These are phyloP conservation scores for Agelaius phoeniceus DNA, from an alignment of 2,113 vertebrate genomes.

Conservation along the genomic window DNA sequence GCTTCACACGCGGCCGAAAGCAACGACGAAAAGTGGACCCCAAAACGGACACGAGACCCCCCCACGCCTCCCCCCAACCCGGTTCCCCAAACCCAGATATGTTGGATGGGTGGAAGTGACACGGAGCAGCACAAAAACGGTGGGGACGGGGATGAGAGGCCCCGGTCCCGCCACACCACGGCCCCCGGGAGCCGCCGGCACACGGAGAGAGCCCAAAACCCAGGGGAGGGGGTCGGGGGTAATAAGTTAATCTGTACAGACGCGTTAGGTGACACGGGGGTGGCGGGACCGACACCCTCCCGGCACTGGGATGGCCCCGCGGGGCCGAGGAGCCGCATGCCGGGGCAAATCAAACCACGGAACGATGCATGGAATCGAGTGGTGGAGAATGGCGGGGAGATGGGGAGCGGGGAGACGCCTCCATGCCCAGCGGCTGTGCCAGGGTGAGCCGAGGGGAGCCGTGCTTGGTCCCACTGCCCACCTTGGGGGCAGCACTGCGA, in stretches of 20 bases:
- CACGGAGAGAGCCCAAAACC: background rate
- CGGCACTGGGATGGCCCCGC: accelerated
- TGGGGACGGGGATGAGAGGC: accelerated
- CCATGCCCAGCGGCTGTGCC: background rate
- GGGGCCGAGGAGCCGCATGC: background rate
- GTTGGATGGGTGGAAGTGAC: background rate
- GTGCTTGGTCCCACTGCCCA: background rate
- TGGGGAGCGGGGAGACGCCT: background rate
- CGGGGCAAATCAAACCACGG: background rate
- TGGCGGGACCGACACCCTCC: background rate
- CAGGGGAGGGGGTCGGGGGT: background rate
- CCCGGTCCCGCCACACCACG: background rate
- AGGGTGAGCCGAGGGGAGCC: background rate
- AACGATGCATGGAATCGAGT: background rate
- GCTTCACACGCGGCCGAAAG: background rate
- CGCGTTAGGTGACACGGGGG: background rate
- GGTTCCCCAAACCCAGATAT: background rate
- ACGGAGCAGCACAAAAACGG: conserved; percentile 7
- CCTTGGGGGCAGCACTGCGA: background rate
- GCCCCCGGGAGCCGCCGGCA: background rate
- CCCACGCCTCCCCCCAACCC: background rate
- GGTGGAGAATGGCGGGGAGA: background rate
- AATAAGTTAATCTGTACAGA: conserved; percentile 65
- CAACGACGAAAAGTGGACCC: background rate
- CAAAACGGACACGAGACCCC: background rate